phyloP scores from a whole-genome alignment of 2,113 vertebrate genomes.

The Tragelaphus buxtoni region DNA sequence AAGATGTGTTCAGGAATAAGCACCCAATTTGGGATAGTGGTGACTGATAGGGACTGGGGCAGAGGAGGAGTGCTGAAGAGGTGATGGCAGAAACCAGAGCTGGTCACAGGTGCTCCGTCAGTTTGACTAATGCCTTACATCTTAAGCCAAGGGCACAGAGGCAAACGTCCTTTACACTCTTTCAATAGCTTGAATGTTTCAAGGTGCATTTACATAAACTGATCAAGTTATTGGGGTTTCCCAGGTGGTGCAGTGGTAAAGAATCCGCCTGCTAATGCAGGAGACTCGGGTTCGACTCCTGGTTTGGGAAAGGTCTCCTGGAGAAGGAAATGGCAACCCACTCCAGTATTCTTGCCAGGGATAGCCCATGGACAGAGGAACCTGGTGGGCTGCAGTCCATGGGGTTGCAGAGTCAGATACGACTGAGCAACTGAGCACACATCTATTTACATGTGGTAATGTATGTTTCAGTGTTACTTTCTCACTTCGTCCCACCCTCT shows the following conservation, averaged over 20 bases:
- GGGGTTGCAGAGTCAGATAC: background rate
- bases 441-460: background rate
- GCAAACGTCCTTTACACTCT: background rate
- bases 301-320: background rate
- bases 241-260: background rate
- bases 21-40: background rate
- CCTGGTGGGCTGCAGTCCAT: background rate
- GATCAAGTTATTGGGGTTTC: background rate
- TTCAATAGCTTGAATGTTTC: background rate
- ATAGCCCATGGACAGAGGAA: background rate
- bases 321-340: background rate
- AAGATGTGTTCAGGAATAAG: background rate
- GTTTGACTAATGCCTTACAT: background rate
- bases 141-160: background rate
- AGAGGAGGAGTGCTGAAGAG: background rate
- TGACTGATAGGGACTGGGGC: background rate
- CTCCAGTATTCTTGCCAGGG: background rate
- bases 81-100: background rate
- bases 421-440: background rate
- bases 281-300: background rate
- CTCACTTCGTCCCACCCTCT: background rate
- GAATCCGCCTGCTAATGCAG: background rate
- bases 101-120: background rate
- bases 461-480: background rate
- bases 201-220: background rate